Evolutionary conservation across 1,140 invertebrate genomes (phyloP).

Genomic region (Bombus picipes): DNA sequence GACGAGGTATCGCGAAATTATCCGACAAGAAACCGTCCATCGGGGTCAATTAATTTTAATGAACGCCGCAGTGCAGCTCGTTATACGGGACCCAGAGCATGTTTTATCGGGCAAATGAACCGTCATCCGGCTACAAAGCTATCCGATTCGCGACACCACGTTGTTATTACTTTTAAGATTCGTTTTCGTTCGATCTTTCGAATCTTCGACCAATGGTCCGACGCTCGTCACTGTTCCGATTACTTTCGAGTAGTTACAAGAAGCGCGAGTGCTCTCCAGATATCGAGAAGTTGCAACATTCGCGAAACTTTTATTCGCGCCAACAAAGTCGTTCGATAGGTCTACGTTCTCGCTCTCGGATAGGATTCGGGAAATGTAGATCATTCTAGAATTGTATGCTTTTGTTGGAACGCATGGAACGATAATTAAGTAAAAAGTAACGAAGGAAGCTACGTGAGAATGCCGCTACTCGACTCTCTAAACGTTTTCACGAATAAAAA

Average conservation of each 20-base stretch:
- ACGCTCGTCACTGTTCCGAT: neutral
- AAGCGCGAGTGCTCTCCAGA: neutral
- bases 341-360: neutral
- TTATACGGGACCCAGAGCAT: neutral
- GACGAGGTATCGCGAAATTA: conserved; percentile 32
- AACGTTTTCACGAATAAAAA: conserved; percentile 75
- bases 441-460: neutral
- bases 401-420: neutral
- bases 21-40: conserved; percentile 18
- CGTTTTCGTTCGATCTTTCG: neutral
- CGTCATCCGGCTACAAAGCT: conserved; percentile 2
- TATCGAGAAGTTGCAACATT: neutral
- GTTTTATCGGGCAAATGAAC: conserved; percentile 28
- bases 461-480: conserved; percentile 69
- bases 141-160: neutral
- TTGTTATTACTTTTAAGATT: conserved; percentile 20
- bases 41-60: conserved; percentile 60
- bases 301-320: neutral
- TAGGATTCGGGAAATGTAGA: too few species aligned
- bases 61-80: conserved; percentile 19
- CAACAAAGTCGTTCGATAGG: neutral
- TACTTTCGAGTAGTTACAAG: neutral
- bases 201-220: neutral
- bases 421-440: neutral
- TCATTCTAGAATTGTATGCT: neutral